Conservation (phyloP, 2,888 invertebrate genomes). For the Xestoiulus laeticollis region DNA sequence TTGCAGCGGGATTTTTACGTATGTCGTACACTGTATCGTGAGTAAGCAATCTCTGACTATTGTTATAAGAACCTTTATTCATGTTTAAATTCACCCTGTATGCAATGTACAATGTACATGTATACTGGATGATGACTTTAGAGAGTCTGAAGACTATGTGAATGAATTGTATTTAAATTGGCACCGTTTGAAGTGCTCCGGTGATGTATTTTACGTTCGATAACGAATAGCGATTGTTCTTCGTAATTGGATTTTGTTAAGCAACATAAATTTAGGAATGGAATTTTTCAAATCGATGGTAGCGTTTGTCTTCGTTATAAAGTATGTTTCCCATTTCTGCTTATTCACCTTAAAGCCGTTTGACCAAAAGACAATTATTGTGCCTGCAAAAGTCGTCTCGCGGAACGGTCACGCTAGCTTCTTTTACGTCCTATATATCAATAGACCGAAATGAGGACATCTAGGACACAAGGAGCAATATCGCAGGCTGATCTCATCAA, state of each 20-base stretch:
- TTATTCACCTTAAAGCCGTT: constrained; percentile 37
- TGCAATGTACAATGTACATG: no score
- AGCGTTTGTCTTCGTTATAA: not conserved
- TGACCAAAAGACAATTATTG: constrained; percentile 35
- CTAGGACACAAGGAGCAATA: not conserved
- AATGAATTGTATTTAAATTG: constrained; percentile 12
- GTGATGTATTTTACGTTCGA: not conserved
- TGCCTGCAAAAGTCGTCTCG: not conserved
- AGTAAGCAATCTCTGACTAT: no score
- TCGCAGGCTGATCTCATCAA: no score
- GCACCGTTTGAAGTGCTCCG: not conserved
- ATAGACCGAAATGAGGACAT: not conserved
- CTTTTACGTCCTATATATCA: not conserved
- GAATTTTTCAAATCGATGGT: constrained; percentile 2
- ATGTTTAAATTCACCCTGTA: no score
- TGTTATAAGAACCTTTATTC: no score
- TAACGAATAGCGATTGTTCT: constrained; percentile 18
- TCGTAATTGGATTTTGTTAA: constrained; percentile 37
- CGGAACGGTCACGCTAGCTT: not conserved
- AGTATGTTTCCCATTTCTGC: not conserved
- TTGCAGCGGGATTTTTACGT: no score
- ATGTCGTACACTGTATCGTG: no score
- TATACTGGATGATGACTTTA: no score
- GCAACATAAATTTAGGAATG: constrained; percentile 13
- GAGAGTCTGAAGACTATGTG: not conserved